phyloP scores from a whole-genome alignment of 2,113 vertebrate genomes.

The Syngnathus scovelli region DNA sequence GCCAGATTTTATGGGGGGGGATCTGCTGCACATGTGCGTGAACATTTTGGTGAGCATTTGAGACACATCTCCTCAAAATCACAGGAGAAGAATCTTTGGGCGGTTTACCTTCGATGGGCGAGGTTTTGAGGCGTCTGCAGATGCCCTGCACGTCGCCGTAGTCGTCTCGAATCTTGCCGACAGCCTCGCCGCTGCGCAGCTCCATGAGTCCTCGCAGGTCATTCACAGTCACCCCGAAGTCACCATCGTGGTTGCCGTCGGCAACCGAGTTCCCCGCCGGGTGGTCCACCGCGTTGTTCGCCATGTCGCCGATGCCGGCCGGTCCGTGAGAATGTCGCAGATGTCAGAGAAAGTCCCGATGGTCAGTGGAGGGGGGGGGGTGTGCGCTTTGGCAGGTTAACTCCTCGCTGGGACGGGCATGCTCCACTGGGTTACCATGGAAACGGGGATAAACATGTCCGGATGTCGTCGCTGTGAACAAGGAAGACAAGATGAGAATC shows the following conservation, averaged over 20 bases:
- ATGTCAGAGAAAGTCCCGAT: neutral
- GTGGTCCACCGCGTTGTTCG: constrained; percentile 83
- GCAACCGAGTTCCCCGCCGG: constrained; percentile 80
- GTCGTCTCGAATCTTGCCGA: constrained; percentile 72
- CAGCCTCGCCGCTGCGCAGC: constrained; percentile 79
- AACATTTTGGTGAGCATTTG: too few relatives aligned
- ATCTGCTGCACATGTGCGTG: too few relatives aligned
- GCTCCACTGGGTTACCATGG: constrained; percentile 67
- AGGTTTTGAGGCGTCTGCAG: constrained; percentile 86
- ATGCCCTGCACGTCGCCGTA: constrained; percentile 81
- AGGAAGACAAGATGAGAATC: constrained; percentile 9
- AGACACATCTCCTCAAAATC: too few relatives aligned
- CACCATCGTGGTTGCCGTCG: constrained; percentile 81
- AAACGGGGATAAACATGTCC: constrained; percentile 67
- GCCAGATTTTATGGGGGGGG: too few relatives aligned
- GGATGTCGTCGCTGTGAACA: constrained; percentile 57
- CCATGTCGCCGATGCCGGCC: constrained; percentile 65
- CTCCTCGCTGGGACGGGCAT: constrained; percentile 70
- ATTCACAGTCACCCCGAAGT: constrained; percentile 81
- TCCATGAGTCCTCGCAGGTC: constrained; percentile 90
- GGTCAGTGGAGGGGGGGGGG: constrained; percentile 28
- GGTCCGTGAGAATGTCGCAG: constrained; percentile 3
- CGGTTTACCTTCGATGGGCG: constrained; percentile 84
- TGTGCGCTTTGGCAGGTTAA: constrained; percentile 49
- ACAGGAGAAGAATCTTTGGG: neutral